Conservation (phyloP, 2,888 invertebrate genomes). For the Nowickia ferox region DNA sequence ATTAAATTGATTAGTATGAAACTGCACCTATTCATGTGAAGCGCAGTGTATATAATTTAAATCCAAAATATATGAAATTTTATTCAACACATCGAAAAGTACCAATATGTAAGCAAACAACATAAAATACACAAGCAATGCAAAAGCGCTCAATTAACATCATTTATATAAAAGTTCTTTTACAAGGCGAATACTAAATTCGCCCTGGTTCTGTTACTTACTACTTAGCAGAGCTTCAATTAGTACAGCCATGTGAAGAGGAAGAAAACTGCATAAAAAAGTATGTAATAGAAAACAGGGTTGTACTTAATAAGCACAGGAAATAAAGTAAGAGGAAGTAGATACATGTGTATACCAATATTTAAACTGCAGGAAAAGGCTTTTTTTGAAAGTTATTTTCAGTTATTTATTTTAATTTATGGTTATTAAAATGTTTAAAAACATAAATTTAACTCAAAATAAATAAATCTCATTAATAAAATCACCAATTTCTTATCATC, state of each 20-base stretch:
- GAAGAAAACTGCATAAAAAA: background rate
- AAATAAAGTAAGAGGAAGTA: background rate
- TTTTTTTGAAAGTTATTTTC: background rate
- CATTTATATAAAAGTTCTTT: background rate
- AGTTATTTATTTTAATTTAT: conserved; percentile 44
- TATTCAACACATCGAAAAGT: too few species aligned
- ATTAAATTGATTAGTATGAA: too few species aligned
- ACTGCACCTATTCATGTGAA: too few species aligned
- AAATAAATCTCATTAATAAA: conserved; percentile 31
- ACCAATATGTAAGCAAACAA: too few species aligned
- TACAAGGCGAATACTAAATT: background rate
- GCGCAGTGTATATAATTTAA: too few species aligned
- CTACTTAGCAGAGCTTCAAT: background rate
- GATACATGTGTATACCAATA: background rate
- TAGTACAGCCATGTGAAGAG: background rate
- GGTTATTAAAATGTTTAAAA: conserved; percentile 42
- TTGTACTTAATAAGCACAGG: too few species aligned
- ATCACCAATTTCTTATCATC: conserved; percentile 34
- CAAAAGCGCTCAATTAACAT: background rate
- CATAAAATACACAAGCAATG: background rate
- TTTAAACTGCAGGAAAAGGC: too few species aligned
- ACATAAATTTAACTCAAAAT: conserved; percentile 28
- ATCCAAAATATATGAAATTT: too few species aligned
- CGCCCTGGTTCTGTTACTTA: background rate
- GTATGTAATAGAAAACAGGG: background rate